These are phyloP conservation scores for Orchesella cincta DNA, from an alignment of 1,140 invertebrate genomes.

Conservation along the genomic window DNA sequence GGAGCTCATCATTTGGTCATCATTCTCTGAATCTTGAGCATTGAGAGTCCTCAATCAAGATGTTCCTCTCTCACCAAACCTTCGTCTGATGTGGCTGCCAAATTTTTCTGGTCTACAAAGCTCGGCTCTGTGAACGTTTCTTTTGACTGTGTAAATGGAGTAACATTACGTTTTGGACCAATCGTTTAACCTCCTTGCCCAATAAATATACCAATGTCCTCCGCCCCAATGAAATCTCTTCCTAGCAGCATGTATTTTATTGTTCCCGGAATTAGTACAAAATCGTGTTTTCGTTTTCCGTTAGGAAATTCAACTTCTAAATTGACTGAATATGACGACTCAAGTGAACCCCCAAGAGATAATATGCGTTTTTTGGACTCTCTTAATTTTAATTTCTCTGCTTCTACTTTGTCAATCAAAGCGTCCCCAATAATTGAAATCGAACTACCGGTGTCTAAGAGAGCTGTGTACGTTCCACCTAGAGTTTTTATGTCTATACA, in stretches of 20 bases:
- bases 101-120: too few relatives aligned
- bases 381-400: neutral
- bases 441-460: neutral
- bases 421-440: constrained; percentile 25
- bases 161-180: neutral
- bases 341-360: neutral
- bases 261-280: neutral
- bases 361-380: neutral
- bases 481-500: neutral
- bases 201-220: neutral
- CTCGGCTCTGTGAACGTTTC: neutral
- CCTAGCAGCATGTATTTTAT: neutral
- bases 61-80: too few relatives aligned
- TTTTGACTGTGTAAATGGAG: neutral
- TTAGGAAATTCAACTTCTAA: neutral
- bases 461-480: neutral
- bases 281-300: neutral
- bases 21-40: too few relatives aligned
- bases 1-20: too few relatives aligned
- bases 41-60: too few relatives aligned
- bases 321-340: neutral
- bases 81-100: too few relatives aligned
- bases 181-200: neutral
- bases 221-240: neutral
- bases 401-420: constrained; percentile 15